phyloP scores from a whole-genome alignment of 2,888 invertebrate species.

The Acanthopleura granulata region DNA sequence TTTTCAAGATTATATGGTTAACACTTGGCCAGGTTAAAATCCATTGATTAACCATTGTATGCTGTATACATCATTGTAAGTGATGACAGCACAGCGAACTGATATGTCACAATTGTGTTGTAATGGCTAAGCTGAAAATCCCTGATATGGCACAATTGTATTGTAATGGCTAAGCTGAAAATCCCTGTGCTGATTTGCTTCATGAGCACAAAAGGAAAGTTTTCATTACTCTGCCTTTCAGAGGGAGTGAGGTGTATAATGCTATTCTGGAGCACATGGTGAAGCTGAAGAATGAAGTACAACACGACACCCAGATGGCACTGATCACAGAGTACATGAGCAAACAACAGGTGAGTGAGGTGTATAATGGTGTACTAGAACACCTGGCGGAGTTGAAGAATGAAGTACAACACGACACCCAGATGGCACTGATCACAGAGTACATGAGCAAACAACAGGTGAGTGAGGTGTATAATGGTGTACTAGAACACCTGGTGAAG shows the following conservation, averaged over 20 bases:
- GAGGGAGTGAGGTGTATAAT: conserved; percentile 85
- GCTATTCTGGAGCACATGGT: conserved; percentile 78
- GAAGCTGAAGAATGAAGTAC: conserved; percentile 70
- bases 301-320: conserved; percentile 61
- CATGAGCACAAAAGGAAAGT: too few relatives aligned
- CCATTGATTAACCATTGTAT: too few relatives aligned
- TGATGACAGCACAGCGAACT: too few relatives aligned
- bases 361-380: conserved; percentile 81
- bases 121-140: too few relatives aligned
- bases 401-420: conserved; percentile 61
- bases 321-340: conserved; percentile 56
- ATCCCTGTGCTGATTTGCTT: too few relatives aligned
- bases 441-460: conserved; percentile 28
- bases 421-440: conserved; percentile 60
- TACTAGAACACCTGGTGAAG: conserved; percentile 77
- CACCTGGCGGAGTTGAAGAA: conserved; percentile 74
- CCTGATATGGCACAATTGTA: too few relatives aligned
- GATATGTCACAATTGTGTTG: too few relatives aligned
- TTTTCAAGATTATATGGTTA: too few relatives aligned
- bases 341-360: conserved; percentile 78
- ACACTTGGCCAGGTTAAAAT: too few relatives aligned
- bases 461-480: conserved; percentile 84
- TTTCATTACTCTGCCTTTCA: conserved; percentile 34
- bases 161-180: too few relatives aligned
- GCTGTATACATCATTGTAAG: too few relatives aligned